These are phyloP conservation scores for Plectus sambesii DNA, from an alignment of 1,140 invertebrate species.

Conservation along the genomic window DNA sequence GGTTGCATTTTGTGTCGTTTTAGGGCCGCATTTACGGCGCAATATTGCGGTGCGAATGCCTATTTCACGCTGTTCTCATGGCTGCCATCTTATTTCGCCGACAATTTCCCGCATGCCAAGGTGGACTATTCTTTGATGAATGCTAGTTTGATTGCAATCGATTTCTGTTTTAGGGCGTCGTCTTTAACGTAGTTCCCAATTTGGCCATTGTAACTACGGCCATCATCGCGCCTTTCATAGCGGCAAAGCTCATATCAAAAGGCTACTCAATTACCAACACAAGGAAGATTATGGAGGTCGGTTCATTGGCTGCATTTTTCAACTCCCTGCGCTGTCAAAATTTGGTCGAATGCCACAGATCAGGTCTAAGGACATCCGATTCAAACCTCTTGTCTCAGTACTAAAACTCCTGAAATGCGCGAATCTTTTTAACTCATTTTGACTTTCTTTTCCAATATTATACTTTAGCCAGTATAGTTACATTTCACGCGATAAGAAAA, in stretches of 20 bases:
- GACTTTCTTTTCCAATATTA: too few species aligned
- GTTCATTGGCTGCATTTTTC: constrained; percentile 18
- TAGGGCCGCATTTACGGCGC: constrained; percentile 60
- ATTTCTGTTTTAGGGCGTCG: constrained; percentile 50
- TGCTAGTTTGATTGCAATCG: constrained; percentile 5
- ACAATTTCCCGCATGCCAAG: constrained; percentile 59
- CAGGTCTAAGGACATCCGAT: not conserved
- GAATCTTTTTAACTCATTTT: too few species aligned
- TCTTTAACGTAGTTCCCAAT: constrained; percentile 65
- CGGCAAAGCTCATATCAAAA: constrained; percentile 49
- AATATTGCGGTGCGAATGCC: constrained; percentile 64
- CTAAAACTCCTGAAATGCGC: not conserved
- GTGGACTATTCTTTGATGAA: constrained; percentile 24
- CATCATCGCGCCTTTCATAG: constrained; percentile 57
- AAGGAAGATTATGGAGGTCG: constrained; percentile 51
- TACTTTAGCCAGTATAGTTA: too few species aligned
- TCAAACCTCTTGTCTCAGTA: not conserved
- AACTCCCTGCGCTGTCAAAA: too few species aligned
- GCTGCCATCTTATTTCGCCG: constrained; percentile 66
- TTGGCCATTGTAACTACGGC: constrained; percentile 57
- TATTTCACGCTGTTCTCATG: constrained; percentile 64
- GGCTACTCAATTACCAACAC: constrained; percentile 50
- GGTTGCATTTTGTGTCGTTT: constrained; percentile 44
- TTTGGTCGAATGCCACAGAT: constrained; percentile 9
- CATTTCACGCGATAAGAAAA: too few species aligned